Percentiles rank a stretch among this genome's conserved stretches.
phyloP scores from a whole-genome alignment of 2,888 invertebrate species.

The Hirtodrosophila histrioides region DNA sequence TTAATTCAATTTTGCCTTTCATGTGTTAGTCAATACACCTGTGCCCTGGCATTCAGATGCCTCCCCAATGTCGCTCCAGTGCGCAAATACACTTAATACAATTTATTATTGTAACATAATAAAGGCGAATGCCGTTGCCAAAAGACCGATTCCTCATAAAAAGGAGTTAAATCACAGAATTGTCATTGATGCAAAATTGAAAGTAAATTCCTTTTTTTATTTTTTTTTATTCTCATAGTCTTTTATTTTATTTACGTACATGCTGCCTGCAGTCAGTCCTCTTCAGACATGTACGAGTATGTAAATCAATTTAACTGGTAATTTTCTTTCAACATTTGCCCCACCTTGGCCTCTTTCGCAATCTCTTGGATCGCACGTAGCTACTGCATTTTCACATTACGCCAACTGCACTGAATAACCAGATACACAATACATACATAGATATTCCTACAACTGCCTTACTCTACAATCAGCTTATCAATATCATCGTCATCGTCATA shows the following conservation, averaged over 20 bases:
- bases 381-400: constrained; percentile 19
- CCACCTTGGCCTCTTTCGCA: not conserved
- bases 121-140: constrained; percentile 35
- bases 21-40: constrained; percentile 53
- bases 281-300: constrained; percentile 45
- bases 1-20: constrained; percentile 59
- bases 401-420: too few species aligned
- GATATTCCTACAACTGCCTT: too few species aligned
- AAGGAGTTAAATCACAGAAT: constrained; percentile 58
- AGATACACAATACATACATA: too few species aligned
- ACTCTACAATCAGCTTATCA: too few species aligned
- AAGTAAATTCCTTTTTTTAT: constrained; percentile 55
- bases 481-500: too few species aligned
- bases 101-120: constrained; percentile 66
- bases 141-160: constrained; percentile 21
- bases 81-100: constrained; percentile 61
- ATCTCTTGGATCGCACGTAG: constrained; percentile 11
- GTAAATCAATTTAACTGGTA: constrained; percentile 58
- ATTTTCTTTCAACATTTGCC: constrained; percentile 20
- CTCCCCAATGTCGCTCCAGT: constrained; percentile 22
- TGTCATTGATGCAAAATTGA: constrained; percentile 64
- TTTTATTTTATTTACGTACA: constrained; percentile 15
- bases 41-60: constrained; percentile 40
- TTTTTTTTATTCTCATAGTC: constrained; percentile 24
- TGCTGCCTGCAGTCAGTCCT: constrained; percentile 48